Evolutionary conservation across 2,888 invertebrate genomes (phyloP), one percentile per base, ranked within the genome.

Genomic region (Lissonota sp.): DNA sequence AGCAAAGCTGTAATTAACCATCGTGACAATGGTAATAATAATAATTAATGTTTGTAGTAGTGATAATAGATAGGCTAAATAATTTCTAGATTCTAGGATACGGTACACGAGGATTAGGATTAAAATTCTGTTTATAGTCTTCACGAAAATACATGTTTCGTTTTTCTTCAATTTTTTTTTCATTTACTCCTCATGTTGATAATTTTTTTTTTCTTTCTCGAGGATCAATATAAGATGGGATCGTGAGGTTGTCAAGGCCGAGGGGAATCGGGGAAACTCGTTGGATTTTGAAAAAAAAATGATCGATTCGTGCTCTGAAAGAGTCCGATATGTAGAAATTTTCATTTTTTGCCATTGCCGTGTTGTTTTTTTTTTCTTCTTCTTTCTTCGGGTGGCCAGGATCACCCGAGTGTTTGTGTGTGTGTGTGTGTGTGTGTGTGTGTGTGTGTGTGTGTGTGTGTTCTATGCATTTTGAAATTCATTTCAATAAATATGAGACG

Each of bases 271-370:
- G 79, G 64, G 58, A 60, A 75, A 40, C 53, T 79, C 70, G 70
- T 44, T 57, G 55, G 46, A 76, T 76, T n/a, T 53, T n/a, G n/a
- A n/a, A 51, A 40, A 57, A 8, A 76, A 74, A 67, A 67, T 51
- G 8, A 67, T 72, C 66, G 58, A 75, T 40, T 80, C 69, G 57
- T 64, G 53, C 26, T 63, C 72, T 69, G 71, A 51, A 57, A 57
- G 26, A 51, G 69, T 72, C 53, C 76, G 80, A 80, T 80, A 80
- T 80, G 80, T 80, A 58, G 73, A 51, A 67, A 71, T 71, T n/a
- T 57, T 73, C 8, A 6, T 58, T 37, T 37, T 5, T 37, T 58
- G 10, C n/a, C 39, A 26, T 69, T 57, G 16, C 44, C 69, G 26
- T 62, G 6, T 57, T 57, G 37, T 63, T 72, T 7, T 37, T 51